Evolutionary conservation across 1,140 invertebrate species (phyloP).

Genomic region (Papilio polyxenes): DNA sequence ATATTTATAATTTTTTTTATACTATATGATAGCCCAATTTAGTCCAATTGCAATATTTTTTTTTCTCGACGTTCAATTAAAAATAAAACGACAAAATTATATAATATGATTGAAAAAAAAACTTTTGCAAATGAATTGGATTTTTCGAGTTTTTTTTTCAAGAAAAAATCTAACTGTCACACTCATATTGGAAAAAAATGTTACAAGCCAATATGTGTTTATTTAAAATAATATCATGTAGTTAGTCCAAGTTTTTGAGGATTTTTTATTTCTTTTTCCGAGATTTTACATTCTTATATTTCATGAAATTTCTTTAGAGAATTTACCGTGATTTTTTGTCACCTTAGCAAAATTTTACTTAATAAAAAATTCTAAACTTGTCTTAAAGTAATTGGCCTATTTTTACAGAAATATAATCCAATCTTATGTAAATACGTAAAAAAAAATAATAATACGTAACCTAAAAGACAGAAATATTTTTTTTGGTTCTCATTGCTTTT

Average conservation of each 20-base stretch:
- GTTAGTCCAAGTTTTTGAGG: conserved; percentile 15
- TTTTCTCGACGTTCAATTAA: not conserved
- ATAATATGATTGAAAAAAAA: no score
- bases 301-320: not conserved
- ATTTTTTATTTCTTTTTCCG: not conserved
- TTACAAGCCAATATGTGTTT: not conserved
- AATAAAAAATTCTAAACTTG: not conserved
- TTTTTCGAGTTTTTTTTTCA: not conserved
- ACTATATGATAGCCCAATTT: not conserved
- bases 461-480: not conserved
- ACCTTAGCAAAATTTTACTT: conserved; percentile 15
- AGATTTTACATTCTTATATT: conserved; percentile 14
- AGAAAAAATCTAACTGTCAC: not conserved
- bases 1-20: not conserved
- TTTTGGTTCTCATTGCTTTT: not conserved
- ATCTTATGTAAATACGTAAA: not conserved
- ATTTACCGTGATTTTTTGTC: conserved; percentile 20
- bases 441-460: not conserved
- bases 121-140: not conserved
- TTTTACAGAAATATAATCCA: not conserved
- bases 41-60: not conserved
- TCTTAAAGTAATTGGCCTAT: not conserved
- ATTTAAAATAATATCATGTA: not conserved
- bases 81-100: no score
- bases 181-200: not conserved